A percentile compares a stretch with the other conserved stretches of the same genome.
Conservation (phyloP, 2,888 invertebrate genomes). For the Drosophila buzzatii region DNA sequence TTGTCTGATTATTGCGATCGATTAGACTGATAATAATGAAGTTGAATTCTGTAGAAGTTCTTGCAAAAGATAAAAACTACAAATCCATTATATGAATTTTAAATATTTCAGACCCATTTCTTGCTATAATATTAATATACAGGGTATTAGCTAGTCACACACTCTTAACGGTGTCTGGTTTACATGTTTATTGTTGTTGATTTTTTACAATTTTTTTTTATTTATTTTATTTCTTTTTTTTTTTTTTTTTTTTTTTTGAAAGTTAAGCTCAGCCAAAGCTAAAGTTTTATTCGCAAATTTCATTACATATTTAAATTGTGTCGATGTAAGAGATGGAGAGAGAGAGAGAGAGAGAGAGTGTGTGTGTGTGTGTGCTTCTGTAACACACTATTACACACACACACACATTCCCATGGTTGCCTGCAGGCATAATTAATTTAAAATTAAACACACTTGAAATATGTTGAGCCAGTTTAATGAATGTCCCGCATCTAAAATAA, state of each 20-base stretch:
- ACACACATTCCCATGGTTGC: background rate
- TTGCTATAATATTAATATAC: background rate
- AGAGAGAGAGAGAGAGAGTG: too few species aligned
- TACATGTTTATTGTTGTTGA: background rate
- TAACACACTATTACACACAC: constrained; percentile 2
- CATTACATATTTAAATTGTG: constrained; percentile 57
- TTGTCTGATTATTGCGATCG: too few species aligned
- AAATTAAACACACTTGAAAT: constrained; percentile 44
- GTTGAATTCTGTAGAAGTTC: too few species aligned
- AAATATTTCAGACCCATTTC: too few species aligned
- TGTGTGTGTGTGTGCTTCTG: constrained; percentile 2
- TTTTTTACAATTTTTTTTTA: constrained; percentile 9
- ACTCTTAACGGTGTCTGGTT: background rate
- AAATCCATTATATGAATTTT: too few species aligned
- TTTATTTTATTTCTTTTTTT: constrained; percentile 11
- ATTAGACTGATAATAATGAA: too few species aligned
- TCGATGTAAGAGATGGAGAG: constrained; percentile 19
- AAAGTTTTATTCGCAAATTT: constrained; percentile 69
- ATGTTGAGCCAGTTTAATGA: constrained; percentile 23
- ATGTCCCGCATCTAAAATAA: background rate
- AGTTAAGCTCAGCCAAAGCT: constrained; percentile 41
- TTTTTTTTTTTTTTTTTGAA: constrained; percentile 13
- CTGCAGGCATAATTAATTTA: constrained; percentile 56
- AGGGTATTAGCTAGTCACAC: constrained; percentile 1
- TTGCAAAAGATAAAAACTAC: too few species aligned